Evolutionary conservation across 2,888 invertebrate species (phyloP), one percentile per base, ranked within the genome.

Genomic region (Tinea trinotella): DNA sequence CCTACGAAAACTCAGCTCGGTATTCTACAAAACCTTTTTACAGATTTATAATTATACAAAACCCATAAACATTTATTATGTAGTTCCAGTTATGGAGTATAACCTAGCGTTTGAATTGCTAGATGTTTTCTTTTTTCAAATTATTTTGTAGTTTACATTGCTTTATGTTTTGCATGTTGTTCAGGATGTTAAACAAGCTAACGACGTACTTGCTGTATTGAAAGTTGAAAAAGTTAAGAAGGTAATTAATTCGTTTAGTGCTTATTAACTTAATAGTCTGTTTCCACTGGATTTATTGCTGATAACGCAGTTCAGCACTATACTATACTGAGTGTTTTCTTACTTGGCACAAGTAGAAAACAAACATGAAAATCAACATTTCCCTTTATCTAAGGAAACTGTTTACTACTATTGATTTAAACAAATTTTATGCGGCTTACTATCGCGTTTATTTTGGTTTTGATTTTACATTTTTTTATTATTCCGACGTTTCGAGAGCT

Each of bases 211-310:
- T 64, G 87, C 87, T 61, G 85, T 88, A 55, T 79, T 87, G 76
- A 88, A 87, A 85, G 79, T 88, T 76, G 87, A 87, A 65, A 81
- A 85, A 71, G 75, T 85, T 60, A 77, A 79, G 52, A 84, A 87
- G 87, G 87, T 87, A 80, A 78, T 61, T 10, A 59, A 60, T 60
- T 58, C 56, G 56, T 56, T 50, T 55, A 53, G 60, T 59, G 59
- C 56, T 57, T 56, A 48, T 56, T 55, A n/a, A n/a, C 48, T 50
- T 56, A 54, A 46, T 58, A 49, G n/a, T n/a, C 54, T 54, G 30
- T 56, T 30, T 56, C 55, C 44, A 22, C 15, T 54, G 40, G 49
- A 54, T 15, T 36, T 56, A 22, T 2, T 54, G 9, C 44, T 34
- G n/a, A 17, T 57, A 54, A 57, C 50, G 13, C 12, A n/a, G 10